A percentile compares a stretch with the other conserved stretches of the same genome.
These are phyloP conservation scores for Megaceryle maxima DNA, from an alignment of 2,113 vertebrate species.

Conservation along the genomic window DNA sequence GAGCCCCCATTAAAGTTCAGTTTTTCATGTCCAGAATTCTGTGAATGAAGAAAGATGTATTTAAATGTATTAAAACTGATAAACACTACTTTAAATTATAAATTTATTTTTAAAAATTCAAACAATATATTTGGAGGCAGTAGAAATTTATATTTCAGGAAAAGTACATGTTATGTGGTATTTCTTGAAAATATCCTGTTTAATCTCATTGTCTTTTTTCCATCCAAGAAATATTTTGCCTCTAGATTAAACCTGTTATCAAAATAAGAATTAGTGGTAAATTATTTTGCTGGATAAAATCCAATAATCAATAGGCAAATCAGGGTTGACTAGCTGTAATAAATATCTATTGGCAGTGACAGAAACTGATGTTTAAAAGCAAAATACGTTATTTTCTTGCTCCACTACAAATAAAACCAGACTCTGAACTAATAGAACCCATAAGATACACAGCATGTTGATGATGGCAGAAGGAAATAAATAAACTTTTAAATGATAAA, in stretches of 20 bases:
- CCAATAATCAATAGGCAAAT: neutral
- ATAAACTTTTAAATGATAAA: neutral
- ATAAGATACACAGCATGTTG: neutral
- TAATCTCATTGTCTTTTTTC: neutral
- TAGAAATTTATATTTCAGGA: neutral
- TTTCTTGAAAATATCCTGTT: neutral
- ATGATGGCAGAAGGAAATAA: neutral
- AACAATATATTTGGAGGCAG: neutral
- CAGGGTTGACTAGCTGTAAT: neutral
- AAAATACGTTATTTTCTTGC: neutral
- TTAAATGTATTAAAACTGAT: neutral
- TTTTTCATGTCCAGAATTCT: neutral
- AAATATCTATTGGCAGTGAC: neutral
- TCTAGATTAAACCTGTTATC: neutral
- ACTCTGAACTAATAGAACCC: neutral
- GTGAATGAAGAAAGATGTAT: neutral
- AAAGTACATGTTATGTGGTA: neutral
- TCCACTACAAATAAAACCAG: neutral
- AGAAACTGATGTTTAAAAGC: neutral
- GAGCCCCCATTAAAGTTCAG: neutral
- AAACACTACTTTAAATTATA: neutral
- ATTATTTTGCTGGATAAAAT: constrained; percentile 21
- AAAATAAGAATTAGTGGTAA: neutral
- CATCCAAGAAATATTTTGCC: neutral
- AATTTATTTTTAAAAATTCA: neutral